Base-by-base conservation (phyloP, 2,888 invertebrate genomes). In the Hetaerina titia region DNA sequence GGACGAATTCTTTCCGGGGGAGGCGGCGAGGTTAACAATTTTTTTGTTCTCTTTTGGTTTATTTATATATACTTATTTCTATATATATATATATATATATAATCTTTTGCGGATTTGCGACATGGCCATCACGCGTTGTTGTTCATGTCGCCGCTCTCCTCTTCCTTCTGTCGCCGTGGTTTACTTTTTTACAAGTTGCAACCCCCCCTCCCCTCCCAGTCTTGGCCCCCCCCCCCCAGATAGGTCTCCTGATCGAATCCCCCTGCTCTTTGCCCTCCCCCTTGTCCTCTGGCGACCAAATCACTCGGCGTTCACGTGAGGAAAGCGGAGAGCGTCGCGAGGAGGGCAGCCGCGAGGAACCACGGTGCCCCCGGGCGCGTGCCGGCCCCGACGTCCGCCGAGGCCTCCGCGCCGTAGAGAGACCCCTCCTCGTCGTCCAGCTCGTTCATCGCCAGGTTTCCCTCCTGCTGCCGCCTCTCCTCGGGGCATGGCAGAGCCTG, bases 401-500 rank as follows among this genome's bases (percentile, higher is more conserved):
- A 58, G 56, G 69, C 92, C 69, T 92, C 92, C 69, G 64, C 92
- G n/a, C 56, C 45, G 57, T 56, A 57, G 2, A 92, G 13, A 0
- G 58, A 63, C 22, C 64, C 11, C 45, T 69, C 69, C 25, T 89
- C 89, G 4, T 45, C 89, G 56, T 89, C 97, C 96, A 98, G 98
- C 95, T 98, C 98, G 7, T 97, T 98, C 19, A 97, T 97, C 0
- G 97, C 96, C 1, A 97, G 97, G 95, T 97, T 96, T 13, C 69
- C 96, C 95, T 96, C 90, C 81, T 95, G 97, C 95, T 97, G 97
- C 56, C 69, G 96, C 95, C 96, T 94, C 81, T 95, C 97, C 95
- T 97, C 97, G 95, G 98, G 97, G 96, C 98, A 98, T 45, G 98
- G 98, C 95, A 98, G 96, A 95, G 97, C 96, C 95, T 97, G 97